A percentile compares a stretch with the other conserved stretches of the same genome.
Conservation (phyloP, 2,888 invertebrate genomes). For the Laspeyria flexula region DNA sequence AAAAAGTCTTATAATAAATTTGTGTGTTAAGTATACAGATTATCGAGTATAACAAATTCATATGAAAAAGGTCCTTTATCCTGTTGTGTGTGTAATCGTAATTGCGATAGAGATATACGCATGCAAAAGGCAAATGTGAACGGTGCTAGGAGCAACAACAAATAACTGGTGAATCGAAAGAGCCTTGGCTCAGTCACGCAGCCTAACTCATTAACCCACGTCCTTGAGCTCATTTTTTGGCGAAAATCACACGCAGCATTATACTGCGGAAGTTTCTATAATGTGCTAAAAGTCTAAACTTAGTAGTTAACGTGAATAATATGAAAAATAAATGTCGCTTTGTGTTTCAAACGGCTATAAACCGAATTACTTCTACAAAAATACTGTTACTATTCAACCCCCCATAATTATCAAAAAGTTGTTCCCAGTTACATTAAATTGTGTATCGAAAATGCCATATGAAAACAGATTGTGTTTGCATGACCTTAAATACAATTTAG, state of each 20-base stretch:
- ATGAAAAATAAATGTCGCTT: constrained; percentile 13
- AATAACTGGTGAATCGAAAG: constrained; percentile 35
- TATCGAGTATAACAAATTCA: no score
- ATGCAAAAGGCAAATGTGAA: constrained; percentile 42
- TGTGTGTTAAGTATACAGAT: no score
- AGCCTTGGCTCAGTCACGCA: constrained; percentile 65
- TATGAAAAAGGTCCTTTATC: neutral
- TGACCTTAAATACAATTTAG: no score
- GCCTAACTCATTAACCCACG: constrained; percentile 56
- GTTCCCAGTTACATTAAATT: no score
- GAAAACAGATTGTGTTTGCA: no score
- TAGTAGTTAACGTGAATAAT: neutral
- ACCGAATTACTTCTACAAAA: no score
- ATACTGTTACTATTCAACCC: no score
- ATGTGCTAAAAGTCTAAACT: constrained; percentile 20
- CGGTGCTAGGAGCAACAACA: constrained; percentile 33
- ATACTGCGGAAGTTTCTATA: constrained; percentile 49
- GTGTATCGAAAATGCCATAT: no score
- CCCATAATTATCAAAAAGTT: no score
- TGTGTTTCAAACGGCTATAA: no score
- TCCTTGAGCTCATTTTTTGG: constrained; percentile 55
- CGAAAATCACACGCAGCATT: constrained; percentile 54
- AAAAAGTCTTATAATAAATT: no score
- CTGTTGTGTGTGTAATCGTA: constrained; percentile 17
- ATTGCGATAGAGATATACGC: constrained; percentile 41